phyloP scores from a whole-genome alignment of 2,888 invertebrate species.

The Ichneumoninae sp. region DNA sequence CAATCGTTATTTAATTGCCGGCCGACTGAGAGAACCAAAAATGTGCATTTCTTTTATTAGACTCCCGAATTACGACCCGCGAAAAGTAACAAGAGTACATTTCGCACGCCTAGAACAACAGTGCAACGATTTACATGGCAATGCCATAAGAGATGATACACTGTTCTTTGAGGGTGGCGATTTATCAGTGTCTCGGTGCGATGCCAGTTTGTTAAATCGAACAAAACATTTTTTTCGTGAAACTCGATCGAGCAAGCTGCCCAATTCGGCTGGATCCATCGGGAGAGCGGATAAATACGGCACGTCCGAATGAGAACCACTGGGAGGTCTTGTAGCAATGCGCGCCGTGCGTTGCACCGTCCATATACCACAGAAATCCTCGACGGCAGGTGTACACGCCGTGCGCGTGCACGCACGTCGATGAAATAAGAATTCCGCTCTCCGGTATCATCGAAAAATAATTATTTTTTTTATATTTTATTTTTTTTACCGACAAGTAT shows the following conservation, averaged over 20 bases:
- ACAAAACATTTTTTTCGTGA: too few species aligned
- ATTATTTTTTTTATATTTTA: not conserved
- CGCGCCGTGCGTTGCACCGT: conserved; percentile 64
- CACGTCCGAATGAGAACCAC: conserved; percentile 51
- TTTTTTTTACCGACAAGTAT: not conserved
- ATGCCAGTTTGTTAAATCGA: too few species aligned
- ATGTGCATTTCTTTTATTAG: too few species aligned
- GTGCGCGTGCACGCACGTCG: conserved; percentile 46
- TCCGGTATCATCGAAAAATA: conserved; percentile 37
- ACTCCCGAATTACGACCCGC: too few species aligned
- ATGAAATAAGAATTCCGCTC: conserved; percentile 59
- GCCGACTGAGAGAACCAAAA: too few species aligned
- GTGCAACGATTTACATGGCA: too few species aligned
- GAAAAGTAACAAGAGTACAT: too few species aligned
- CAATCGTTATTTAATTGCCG: too few species aligned
- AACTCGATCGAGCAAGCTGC: not conserved
- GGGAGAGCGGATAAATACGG: conserved; percentile 3
- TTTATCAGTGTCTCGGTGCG: too few species aligned
- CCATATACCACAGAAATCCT: conserved; percentile 69
- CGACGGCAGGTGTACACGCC: conserved; percentile 68
- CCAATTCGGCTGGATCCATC: not conserved
- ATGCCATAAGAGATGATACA: too few species aligned
- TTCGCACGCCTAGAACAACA: too few species aligned
- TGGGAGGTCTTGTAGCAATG: conserved; percentile 59
- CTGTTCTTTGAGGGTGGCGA: too few species aligned